Conservation (phyloP, 2,113 vertebrate genomes). For the Mastomys coucha region DNA sequence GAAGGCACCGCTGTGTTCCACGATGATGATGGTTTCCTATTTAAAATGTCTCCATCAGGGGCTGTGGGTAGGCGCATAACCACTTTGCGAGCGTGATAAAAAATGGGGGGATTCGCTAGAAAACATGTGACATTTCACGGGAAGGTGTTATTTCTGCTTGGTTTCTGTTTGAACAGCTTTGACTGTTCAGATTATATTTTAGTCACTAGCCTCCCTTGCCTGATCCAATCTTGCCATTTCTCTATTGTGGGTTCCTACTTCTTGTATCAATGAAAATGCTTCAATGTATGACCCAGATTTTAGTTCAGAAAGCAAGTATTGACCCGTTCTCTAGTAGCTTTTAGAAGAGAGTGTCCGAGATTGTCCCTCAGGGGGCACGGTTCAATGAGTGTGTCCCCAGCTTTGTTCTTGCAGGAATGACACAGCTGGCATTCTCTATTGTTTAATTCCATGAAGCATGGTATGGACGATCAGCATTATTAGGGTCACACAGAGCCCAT, state of each 20-base stretch:
- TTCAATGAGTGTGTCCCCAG: accelerated
- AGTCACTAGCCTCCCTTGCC: neutral
- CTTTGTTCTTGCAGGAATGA: accelerated
- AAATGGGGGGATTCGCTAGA: neutral
- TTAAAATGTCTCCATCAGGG: neutral
- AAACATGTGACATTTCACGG: neutral
- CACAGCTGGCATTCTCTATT: neutral
- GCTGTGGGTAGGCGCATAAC: neutral
- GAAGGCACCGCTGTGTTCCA: neutral
- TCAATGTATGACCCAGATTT: neutral
- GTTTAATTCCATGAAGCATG: neutral
- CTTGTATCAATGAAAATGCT: neutral
- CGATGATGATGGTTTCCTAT: neutral
- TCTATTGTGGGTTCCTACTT: neutral
- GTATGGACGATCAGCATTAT: neutral
- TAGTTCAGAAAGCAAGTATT: too few relatives aligned
- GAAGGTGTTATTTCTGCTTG: neutral
- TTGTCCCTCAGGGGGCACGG: accelerated
- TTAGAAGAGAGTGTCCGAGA: neutral
- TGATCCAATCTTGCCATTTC: neutral
- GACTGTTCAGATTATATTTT: neutral
- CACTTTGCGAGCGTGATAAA: neutral
- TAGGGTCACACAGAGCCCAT: neutral
- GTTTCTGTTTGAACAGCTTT: neutral
- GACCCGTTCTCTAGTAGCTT: neutral